These are phyloP conservation scores for Ridgeia piscesae DNA, from an alignment of 1,140 invertebrate genomes.

Conservation along the genomic window DNA sequence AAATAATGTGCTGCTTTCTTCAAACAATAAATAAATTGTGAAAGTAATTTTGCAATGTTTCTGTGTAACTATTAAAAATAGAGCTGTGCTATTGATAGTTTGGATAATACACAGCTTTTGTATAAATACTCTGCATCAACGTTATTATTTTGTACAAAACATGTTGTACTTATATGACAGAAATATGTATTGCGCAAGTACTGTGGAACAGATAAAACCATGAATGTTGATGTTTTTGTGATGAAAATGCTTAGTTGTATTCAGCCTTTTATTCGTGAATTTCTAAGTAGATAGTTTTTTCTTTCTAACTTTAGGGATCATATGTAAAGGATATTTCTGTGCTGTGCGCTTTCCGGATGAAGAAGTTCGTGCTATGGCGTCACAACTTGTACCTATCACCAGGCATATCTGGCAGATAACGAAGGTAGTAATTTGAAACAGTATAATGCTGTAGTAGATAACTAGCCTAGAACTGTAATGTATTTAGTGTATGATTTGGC, in stretches of 20 bases:
- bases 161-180: no score
- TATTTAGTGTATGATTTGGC: no score
- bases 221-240: background rate
- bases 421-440: constrained; percentile 38
- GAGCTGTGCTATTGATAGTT: background rate
- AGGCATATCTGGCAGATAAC: constrained; percentile 57
- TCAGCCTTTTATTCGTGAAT: background rate
- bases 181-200: no score
- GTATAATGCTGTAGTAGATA: no score
- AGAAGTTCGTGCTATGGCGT: constrained; percentile 43
- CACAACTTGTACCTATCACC: constrained; percentile 54
- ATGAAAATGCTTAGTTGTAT: background rate
- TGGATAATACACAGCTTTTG: background rate
- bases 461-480: no score
- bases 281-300: background rate
- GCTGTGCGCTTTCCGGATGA: constrained; percentile 48
- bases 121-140: background rate
- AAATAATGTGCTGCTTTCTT: background rate
- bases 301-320: constrained; percentile 33
- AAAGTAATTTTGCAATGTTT: background rate
- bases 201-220: no score
- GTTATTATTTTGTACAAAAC: no score
- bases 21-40: background rate
- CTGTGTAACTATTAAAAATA: background rate
- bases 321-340: constrained; percentile 56